A percentile compares a stretch with the other conserved stretches of the same genome.
Conservation (phyloP, 2,888 invertebrate genomes). For the Hypsopygia costalis region DNA sequence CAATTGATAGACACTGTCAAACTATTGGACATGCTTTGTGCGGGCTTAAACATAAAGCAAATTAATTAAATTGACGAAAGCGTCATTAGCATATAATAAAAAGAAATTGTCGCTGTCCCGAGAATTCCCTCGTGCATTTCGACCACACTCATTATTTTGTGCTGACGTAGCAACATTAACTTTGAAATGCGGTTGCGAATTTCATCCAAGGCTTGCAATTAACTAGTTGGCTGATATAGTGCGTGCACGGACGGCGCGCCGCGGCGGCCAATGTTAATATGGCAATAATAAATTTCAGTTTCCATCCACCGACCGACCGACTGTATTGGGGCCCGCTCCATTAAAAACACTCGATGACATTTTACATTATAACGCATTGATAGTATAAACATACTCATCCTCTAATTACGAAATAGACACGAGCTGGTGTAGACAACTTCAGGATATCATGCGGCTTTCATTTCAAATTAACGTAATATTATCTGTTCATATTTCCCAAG, state of each 20-base stretch:
- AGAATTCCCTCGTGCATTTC: constrained; percentile 35
- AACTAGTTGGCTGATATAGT: constrained; percentile 69
- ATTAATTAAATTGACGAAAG: constrained; percentile 1
- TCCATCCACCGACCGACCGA: constrained; percentile 45
- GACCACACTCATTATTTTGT: constrained; percentile 58
- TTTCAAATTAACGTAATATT: constrained; percentile 35
- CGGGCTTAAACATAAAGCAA: constrained; percentile 3
- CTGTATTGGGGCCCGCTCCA: constrained; percentile 27
- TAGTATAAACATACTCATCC: constrained; percentile 36
- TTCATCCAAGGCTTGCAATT: constrained; percentile 71
- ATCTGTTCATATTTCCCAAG: constrained; percentile 49
- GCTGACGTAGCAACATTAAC: constrained; percentile 65
- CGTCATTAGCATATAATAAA: constrained; percentile 1
- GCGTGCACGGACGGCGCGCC: constrained; percentile 35
- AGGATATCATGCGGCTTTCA: constrained; percentile 37
- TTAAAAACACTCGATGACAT: constrained; percentile 53
- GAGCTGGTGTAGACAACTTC: constrained; percentile 21
- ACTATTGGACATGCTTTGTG: constrained; percentile 16
- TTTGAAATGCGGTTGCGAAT: constrained; percentile 69
- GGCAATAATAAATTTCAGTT: constrained; percentile 74
- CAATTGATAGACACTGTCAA: constrained; percentile 33
- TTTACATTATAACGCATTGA: constrained; percentile 41
- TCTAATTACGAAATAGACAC: constrained; percentile 22
- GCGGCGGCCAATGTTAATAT: constrained; percentile 59
- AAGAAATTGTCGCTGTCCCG: constrained; percentile 5